Evolutionary conservation across 2,888 invertebrate species (phyloP), one percentile per base, ranked within the genome.

Genomic region (Macaria liturata): DNA sequence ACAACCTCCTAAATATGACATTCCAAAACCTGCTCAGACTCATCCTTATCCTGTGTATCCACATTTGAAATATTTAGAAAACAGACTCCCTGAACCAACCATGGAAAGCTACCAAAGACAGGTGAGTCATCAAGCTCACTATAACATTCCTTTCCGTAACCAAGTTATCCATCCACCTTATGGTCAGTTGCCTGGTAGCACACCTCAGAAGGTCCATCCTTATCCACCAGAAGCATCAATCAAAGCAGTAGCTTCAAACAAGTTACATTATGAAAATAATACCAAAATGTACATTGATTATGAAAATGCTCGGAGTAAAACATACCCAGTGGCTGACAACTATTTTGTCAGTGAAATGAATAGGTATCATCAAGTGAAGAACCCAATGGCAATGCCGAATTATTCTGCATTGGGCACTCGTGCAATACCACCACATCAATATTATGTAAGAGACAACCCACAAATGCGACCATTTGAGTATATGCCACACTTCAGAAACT

Each of bases 31-130:
- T 65, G 65, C 83, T 52, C 78, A 83, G 39, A 67, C 81, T 57
- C 86, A 87, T 59, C 77, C 82, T 37, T 89, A 86, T 71, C 69
- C 85, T 54, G 65, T 82, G 32, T 89, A 87, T 72, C 78, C 85
- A 40, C 84, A 85, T 37, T 69, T 85, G 9, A 90, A 91, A 69
- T 90, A 88, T 73, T 60, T 88, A 57, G 91, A 91, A 54, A 84
- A 76, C 61, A 76, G 89, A 71, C 73, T 83, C 62, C 65, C 81
- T 67, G 89, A 90, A 42, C 73, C 86, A 61, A 68, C 77, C 59
- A 68, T 83, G 63, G 91, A 91, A 64, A 78, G 82, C 39, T 90
- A 84, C 72, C 88, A 85, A 75, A 84, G 90, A 71, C 59, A 78
- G 45, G 32, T 54, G 54, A 83, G 75, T 65, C 83, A 78, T 66